These are phyloP conservation scores for Ianthella basta DNA, from an alignment of 37 sponge, comb jelly and placozoan genomes.

Conservation along the genomic window DNA sequence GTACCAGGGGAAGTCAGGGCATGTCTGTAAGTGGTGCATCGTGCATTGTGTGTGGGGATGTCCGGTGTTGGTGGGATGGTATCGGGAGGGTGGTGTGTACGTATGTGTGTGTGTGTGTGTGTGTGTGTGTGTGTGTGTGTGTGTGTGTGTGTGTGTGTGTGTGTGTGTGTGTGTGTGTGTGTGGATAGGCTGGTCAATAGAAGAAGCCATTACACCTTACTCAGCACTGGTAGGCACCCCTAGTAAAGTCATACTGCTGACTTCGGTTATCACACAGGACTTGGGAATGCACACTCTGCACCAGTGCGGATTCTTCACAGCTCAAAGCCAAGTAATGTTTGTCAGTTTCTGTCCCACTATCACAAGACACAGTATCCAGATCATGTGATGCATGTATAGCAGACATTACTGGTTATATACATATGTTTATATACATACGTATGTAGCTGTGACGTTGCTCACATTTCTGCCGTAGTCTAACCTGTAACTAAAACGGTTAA, in stretches of 20 bases:
- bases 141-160: too few species aligned
- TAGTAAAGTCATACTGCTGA: neutral
- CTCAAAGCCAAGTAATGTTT: neutral
- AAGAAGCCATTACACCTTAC: neutral
- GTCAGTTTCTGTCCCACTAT: neutral
- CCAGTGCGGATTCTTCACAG: neutral
- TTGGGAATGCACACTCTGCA: too few species aligned
- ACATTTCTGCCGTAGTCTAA: too few species aligned
- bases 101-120: slow-evolving; percentile 22
- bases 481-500: too few species aligned
- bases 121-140: slow-evolving; percentile 12
- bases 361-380: too few species aligned
- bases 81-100: neutral
- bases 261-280: neutral
- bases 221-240: neutral
- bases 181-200: too few species aligned
- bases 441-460: too few species aligned
- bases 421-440: too few species aligned
- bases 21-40: slow-evolving; percentile 49
- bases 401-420: too few species aligned
- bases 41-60: slow-evolving; percentile 22
- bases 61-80: neutral
- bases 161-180: slow-evolving; percentile 68
- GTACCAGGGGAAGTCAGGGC: slow-evolving; percentile 42
- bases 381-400: too few species aligned